Evolutionary conservation across 2,113 vertebrate species (phyloP), one percentile per base, ranked within the genome.

Genomic region (Siniperca knerii): DNA sequence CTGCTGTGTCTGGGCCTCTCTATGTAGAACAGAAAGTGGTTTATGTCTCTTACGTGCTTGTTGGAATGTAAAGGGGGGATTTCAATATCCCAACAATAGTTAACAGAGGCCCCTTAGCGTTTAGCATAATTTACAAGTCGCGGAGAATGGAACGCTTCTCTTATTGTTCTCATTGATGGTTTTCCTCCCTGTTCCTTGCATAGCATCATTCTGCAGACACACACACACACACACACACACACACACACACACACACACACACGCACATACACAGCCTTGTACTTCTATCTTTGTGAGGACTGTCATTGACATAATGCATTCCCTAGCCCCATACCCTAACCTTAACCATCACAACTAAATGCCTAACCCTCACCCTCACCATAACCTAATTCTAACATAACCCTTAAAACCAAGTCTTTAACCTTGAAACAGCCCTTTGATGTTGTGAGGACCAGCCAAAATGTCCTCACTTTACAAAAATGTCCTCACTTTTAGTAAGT

Each of bases 101-200:
- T 83, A 89, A 89, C 87, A 91, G 90, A 90, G 84, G 87, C 82
- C 79, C 83, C 81, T 87, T 37, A 23, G 75, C 55, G 2, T 84
- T 92, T 88, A 89, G 83, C 90, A 90, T 93, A 91, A 95, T 95
- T 95, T 94, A 95, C 90, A 93, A 93, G 90, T 91, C 20, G 1
- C 21, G 65, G 48, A 93, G 79, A 94, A 91, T 76, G 57, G 90
- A 83, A 54, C 84, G 75, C 83, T 86, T 87, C 91, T 87, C 88
- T 88, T 90, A 94, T 94, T 95, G 93, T 93, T 86, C 92, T 86
- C 88, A 89, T 88, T 90, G 86, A 90, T 71, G 54, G 64, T 71
- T 85, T 81, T 33, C 37, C 85, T 84, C 84, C 82, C 55, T 50
- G 68, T 58, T 52, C 46, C 12, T 77, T 83, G 74, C 57, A 50